Evolutionary conservation across 2,888 invertebrate species (phyloP), one percentile per base, ranked within the genome.

Genomic region (Cryptus viduatorius): DNA sequence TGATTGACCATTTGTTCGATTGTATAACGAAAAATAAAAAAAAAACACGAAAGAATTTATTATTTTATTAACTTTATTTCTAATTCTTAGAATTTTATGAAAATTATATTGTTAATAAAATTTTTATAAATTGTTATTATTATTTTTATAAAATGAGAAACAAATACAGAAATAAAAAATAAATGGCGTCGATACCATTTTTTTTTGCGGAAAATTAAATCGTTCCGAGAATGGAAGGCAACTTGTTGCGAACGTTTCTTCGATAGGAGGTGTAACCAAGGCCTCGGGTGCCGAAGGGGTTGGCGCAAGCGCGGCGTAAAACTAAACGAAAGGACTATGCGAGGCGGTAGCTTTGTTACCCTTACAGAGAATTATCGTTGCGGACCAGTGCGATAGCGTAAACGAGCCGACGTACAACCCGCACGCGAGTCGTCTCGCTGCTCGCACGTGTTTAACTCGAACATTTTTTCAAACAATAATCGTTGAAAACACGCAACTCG

Each of bases 311-410:
- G 86, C 42, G 48, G 44, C 50, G 16, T 50, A 29, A 61, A 69
- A 69, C 61, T 75, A 24, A 53, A 83, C 75, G 79, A 83, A 53
- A 83, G 83, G 83, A 83, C 64, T 65, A 83, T 50, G 73, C 48
- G 65, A 73, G 56, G 8, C 16, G 44, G 10, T 53, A 37, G 37
- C 37, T 37, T 67, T 12, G 78, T 42, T 67, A 44, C 73, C 31
- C 73, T 67, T 53, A 42, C 48, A 61, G 61, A 42, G 68, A 59
- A 65, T 69, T 31, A 48, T 29, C 61, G 76, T 19, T 68, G 79
- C 56, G 59, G 69, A 16, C 61, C 82, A 85, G 85, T 85, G 75
- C 83, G 85, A 83, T 78, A 61, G 50, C 75, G 75, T 68, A 48
- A 75, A 73, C 53, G 53, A 53, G 8, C 46, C 59, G 56, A 48